Evolutionary conservation across 1,140 invertebrate species (phyloP).

Genomic region (Calephelis virginiensis): DNA sequence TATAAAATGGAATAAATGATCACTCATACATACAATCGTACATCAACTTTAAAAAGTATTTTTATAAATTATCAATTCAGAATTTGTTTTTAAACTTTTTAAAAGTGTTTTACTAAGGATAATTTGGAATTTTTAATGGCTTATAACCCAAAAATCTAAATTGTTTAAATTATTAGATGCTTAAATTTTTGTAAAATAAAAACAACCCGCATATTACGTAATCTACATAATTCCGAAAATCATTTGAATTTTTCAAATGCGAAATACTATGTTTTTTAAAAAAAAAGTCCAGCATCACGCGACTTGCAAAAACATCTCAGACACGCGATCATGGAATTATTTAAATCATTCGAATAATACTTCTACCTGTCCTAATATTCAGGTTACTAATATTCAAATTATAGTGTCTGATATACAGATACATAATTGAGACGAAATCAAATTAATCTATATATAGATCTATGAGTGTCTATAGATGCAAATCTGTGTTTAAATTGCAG

Average conservation of each 20-base stretch:
- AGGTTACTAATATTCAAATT: conserved; percentile 44
- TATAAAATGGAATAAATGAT: too few relatives aligned
- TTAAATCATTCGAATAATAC: conserved; percentile 49
- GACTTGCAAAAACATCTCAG: conserved; percentile 6
- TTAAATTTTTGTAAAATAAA: background rate
- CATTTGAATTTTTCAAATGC: conserved; percentile 19
- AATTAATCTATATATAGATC: too few relatives aligned
- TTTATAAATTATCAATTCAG: too few relatives aligned
- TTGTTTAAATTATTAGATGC: too few relatives aligned
- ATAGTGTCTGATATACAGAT: conserved; percentile 38
- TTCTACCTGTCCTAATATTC: conserved; percentile 44
- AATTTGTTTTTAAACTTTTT: too few relatives aligned
- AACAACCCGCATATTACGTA: background rate
- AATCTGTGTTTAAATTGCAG: too few relatives aligned
- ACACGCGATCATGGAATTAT: conserved; percentile 58
- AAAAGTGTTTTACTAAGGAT: too few relatives aligned
- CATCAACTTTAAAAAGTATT: too few relatives aligned
- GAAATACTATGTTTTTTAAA: background rate
- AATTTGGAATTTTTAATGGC: too few relatives aligned
- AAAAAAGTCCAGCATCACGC: conserved; percentile 12
- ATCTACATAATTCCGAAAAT: background rate
- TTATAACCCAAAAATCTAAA: too few relatives aligned
- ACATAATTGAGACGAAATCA: conserved; percentile 2
- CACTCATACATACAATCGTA: too few relatives aligned
- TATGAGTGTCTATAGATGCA: too few relatives aligned